These are phyloP conservation scores for Linyphia triangularis DNA, from an alignment of 2,888 invertebrate genomes.

Conservation along the genomic window DNA sequence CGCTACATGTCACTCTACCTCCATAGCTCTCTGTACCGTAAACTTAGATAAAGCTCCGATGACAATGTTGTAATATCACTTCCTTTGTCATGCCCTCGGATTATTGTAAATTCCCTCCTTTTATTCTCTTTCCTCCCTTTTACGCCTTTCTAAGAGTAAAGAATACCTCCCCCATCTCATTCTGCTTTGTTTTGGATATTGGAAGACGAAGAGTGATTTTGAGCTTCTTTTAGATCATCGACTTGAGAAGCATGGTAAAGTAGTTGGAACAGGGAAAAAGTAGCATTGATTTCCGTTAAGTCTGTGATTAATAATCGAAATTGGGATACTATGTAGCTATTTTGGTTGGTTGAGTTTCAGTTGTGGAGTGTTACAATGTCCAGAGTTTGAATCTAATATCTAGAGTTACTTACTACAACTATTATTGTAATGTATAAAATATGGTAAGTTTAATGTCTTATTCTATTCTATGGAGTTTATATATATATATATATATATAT, in stretches of 20 bases:
- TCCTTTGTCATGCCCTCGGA: slow-evolving; percentile 22
- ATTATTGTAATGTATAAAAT: too few species aligned
- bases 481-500: too few species aligned
- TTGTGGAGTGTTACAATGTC: background rate
- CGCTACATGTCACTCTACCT: background rate
- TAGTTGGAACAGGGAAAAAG: background rate
- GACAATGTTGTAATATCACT: slow-evolving; percentile 43
- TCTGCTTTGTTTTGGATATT: background rate
- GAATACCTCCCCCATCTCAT: background rate
- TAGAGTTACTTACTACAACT: too few species aligned
- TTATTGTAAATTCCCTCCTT: slow-evolving; percentile 20
- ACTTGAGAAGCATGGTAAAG: background rate
- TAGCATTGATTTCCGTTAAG: background rate
- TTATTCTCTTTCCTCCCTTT: background rate
- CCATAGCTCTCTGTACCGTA: slow-evolving; percentile 11
- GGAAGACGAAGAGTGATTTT: background rate
- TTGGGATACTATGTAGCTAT: background rate
- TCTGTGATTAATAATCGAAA: background rate
- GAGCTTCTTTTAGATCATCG: background rate
- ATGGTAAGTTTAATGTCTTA: too few species aligned
- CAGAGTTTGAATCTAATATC: background rate
- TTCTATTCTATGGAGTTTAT: too few species aligned
- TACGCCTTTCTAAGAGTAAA: background rate
- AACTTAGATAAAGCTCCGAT: slow-evolving; percentile 41
- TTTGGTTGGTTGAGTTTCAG: background rate